Base-by-base conservation (phyloP, 2,113 vertebrate genomes). In the Gasterosteus aculeatus region DNA sequence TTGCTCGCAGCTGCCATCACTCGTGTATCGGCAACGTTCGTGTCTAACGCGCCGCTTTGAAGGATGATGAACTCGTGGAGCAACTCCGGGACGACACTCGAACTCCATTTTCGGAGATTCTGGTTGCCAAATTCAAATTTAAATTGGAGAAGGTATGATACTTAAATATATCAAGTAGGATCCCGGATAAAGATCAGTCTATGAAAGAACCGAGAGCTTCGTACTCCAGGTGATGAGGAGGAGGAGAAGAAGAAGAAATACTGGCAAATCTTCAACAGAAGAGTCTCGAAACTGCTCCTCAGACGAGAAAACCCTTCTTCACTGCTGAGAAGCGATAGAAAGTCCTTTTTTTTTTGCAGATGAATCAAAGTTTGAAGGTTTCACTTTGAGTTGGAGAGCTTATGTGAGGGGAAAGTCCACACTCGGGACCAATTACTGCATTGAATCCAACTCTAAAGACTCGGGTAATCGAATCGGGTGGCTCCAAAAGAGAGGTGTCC, bases 361-460 rank as follows among this genome's bases (percentile, higher is more conserved):
- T 71, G 3, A 54, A 62, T 63, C 14, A 2, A 29, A 60, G 10
- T 53, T 73, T 75, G 19, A 35, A 53, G 2, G 31, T 72, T 61
- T 7, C 22, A 22, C 8, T 74, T 82, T 80, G 42, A 65, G n/a
- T n/a, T 19, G 10, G 4, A 47, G 18, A 62, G 46, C 29, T 38
- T 22, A 31, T 57, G 31, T 12, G 14, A 38, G 29, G 35, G 22
- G 54, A 11, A 66, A 15, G 1, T 44, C 16, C 33, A 66, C 77
- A 42, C 54, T 22, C 33, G 80, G 68, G 51, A 74, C 67, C 74
- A 81, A 81, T 84, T 81, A 81, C 26, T 60, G 74, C n/a, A 29
- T n/a, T 35, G 63, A 74, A 64, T 7, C 44, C n/a, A 57, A 58
- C 53, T 38, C 26, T 54, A 62, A 39, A 51, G 31, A 61, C 49